phyloP scores from a whole-genome alignment of 2,797 vertebrate species.

The Phoebastria nigripes region DNA sequence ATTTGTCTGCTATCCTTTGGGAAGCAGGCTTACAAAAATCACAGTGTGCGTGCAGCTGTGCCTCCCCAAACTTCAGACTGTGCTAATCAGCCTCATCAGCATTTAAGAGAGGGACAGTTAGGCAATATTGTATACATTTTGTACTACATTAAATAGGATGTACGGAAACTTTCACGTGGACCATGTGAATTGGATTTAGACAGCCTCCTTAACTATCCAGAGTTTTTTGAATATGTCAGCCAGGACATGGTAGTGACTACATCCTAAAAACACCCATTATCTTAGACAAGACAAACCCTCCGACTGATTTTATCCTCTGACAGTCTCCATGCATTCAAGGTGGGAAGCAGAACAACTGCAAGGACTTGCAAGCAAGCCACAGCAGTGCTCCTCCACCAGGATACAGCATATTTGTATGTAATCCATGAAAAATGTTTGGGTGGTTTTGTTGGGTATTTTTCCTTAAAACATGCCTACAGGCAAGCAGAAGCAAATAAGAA shows the following conservation, averaged over 20 bases:
- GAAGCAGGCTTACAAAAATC: background rate
- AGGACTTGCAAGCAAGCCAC: background rate
- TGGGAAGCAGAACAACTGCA: background rate
- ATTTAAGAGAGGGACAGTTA: background rate
- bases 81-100: background rate
- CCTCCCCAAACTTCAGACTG: background rate
- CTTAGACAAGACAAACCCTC: background rate
- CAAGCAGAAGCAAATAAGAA: background rate
- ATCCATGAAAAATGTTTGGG: background rate
- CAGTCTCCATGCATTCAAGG: no score
- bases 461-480: background rate
- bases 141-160: rapidly evolving
- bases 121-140: rapidly evolving
- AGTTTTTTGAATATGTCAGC: background rate
- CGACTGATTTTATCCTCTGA: background rate
- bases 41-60: background rate
- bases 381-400: background rate
- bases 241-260: no score
- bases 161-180: rapidly evolving
- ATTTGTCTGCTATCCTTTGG: background rate
- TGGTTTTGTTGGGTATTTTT: background rate
- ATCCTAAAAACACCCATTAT: background rate
- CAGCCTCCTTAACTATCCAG: background rate
- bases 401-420: rapidly evolving
- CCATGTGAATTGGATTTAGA: background rate